Conservation (phyloP, 37 sponge, comb jelly and placozoan species). For the Haliclona indistincta region DNA sequence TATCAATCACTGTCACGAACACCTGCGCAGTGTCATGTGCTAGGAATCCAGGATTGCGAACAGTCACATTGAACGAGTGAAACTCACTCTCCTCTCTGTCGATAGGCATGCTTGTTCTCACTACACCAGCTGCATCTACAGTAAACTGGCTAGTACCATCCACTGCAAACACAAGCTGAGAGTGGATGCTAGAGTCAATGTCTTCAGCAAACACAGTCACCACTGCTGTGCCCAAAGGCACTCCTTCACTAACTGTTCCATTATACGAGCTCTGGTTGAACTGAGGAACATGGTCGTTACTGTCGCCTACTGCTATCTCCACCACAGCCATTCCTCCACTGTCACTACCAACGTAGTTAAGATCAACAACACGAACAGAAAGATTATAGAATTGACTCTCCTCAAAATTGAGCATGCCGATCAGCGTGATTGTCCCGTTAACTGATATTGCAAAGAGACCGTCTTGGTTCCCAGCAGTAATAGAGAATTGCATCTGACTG, state of each 20-base stretch:
- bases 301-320: slow-evolving; percentile 21
- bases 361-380: slow-evolving; percentile 16
- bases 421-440: slow-evolving; percentile 21
- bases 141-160: slow-evolving; percentile 14
- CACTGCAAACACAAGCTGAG: slow-evolving; percentile 15
- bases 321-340: slow-evolving; percentile 7
- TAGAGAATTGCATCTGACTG: slow-evolving; percentile 8
- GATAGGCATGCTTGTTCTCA: slow-evolving; percentile 14
- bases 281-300: slow-evolving; percentile 41
- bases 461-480: slow-evolving; percentile 12
- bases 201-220: slow-evolving; percentile 51
- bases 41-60: slow-evolving; percentile 28
- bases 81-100: slow-evolving; percentile 16
- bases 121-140: slow-evolving; percentile 14
- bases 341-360: not conserved
- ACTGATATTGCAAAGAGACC: slow-evolving; percentile 38
- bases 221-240: slow-evolving; percentile 13
- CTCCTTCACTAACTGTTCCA: slow-evolving; percentile 35
- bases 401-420: slow-evolving; percentile 24
- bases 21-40: slow-evolving; percentile 9
- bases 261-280: slow-evolving; percentile 27
- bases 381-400: not conserved
- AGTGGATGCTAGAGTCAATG: slow-evolving; percentile 32
- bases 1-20: slow-evolving; percentile 40
- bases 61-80: slow-evolving; percentile 54